Evolutionary conservation across 2,888 invertebrate species (phyloP).

Genomic region (Maniola hyperantus): DNA sequence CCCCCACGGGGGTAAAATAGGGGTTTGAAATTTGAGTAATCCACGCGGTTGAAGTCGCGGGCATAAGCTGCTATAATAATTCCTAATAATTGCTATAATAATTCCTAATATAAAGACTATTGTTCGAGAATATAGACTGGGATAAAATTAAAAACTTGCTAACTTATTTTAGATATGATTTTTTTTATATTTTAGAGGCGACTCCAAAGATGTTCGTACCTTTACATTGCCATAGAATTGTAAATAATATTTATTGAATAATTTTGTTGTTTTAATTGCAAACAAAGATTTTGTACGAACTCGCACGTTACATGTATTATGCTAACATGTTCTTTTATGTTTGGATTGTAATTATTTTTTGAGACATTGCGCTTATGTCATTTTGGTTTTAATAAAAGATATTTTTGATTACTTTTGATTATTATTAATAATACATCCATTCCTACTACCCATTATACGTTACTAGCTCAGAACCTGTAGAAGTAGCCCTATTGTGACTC

Average conservation of each 20-base stretch:
- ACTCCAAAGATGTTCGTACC: conserved; percentile 70
- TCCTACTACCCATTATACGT: too few species aligned
- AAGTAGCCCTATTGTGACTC: too few species aligned
- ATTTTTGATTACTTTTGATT: conserved; percentile 43
- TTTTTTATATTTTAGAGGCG: conserved; percentile 42
- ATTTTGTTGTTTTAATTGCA: conserved; percentile 39
- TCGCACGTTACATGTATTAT: conserved; percentile 25
- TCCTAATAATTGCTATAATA: too few species aligned
- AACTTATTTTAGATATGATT: conserved; percentile 9
- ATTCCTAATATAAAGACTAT: too few species aligned
- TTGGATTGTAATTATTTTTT: conserved; percentile 46
- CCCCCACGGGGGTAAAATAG: too few species aligned
- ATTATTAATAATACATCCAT: not conserved
- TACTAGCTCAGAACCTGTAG: too few species aligned
- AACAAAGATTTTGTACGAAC: conserved; percentile 27
- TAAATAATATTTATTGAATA: conserved; percentile 64
- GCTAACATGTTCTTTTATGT: conserved; percentile 42
- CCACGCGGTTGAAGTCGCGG: too few species aligned
- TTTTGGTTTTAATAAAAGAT: conserved; percentile 58
- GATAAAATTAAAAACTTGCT: not conserved
- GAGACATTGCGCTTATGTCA: conserved; percentile 45
- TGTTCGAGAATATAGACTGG: not conserved
- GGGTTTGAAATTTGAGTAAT: too few species aligned
- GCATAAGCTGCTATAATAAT: too few species aligned
- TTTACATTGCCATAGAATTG: conserved; percentile 62